These are phyloP conservation scores for Encarsia formosa DNA, from an alignment of 2,888 invertebrate genomes.

Conservation along the genomic window DNA sequence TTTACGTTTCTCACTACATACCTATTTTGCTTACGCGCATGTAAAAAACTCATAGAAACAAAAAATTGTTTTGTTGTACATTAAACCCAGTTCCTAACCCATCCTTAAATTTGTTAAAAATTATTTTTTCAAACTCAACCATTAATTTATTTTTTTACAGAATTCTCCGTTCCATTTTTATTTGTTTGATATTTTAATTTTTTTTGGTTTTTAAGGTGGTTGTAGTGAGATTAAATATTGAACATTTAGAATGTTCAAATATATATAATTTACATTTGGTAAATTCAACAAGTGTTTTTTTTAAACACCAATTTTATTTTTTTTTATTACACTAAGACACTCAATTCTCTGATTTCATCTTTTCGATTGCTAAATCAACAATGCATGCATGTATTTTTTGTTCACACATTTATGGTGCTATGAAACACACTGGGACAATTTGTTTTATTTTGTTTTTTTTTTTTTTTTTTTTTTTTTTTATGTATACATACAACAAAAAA, in stretches of 20 bases:
- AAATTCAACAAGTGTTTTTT: too few relatives aligned
- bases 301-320: constrained; percentile 25
- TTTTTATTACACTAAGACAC: constrained; percentile 19
- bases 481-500: constrained; percentile 2
- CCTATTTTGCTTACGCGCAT: constrained; percentile 47
- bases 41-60: constrained; percentile 33
- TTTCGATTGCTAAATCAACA: constrained; percentile 26
- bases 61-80: constrained; percentile 10
- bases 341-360: too few relatives aligned
- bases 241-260: too few relatives aligned
- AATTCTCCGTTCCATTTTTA: too few relatives aligned
- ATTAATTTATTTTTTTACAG: too few relatives aligned
- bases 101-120: too few relatives aligned
- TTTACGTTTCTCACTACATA: constrained; percentile 46
- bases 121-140: too few relatives aligned
- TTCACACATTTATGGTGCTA: constrained; percentile 35
- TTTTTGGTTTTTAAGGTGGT: too few relatives aligned
- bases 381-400: constrained; percentile 43
- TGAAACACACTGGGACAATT: constrained; percentile 29
- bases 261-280: too few relatives aligned
- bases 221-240: too few relatives aligned
- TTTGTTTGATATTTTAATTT: too few relatives aligned
- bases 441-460: constrained; percentile 23
- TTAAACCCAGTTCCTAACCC: too few relatives aligned
- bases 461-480: constrained; percentile 25